These are phyloP conservation scores for Holacanthella duospinosa DNA, from an alignment of 2,888 invertebrate genomes.

Conservation along the genomic window DNA sequence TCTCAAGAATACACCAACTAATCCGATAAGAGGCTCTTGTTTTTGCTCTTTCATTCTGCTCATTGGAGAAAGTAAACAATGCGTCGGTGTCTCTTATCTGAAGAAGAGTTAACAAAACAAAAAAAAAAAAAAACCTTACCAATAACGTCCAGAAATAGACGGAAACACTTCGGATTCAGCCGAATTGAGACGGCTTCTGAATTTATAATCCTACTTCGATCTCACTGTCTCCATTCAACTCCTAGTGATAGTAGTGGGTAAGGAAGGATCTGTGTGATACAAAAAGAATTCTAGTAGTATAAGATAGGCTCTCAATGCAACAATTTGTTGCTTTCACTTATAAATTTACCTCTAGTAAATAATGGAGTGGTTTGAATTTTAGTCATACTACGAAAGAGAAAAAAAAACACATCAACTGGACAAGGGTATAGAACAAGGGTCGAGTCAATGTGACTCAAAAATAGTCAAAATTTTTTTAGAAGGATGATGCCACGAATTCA, in stretches of 20 bases:
- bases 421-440: too few species aligned
- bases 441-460: background rate
- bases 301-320: background rate
- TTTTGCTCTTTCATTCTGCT: too few species aligned
- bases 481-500: constrained; percentile 1
- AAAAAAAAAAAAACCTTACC: background rate
- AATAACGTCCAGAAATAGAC: background rate
- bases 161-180: background rate
- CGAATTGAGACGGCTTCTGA: background rate
- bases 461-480: background rate
- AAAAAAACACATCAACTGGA: background rate
- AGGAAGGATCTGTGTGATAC: too few species aligned
- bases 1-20: too few species aligned
- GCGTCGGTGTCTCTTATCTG: constrained; percentile 5
- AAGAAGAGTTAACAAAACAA: background rate
- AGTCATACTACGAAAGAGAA: too few species aligned
- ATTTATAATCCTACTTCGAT: background rate
- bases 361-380: too few species aligned
- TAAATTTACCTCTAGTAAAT: background rate
- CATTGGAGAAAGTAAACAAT: background rate
- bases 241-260: too few species aligned
- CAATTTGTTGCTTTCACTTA: background rate
- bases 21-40: too few species aligned
- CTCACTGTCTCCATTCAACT: background rate
- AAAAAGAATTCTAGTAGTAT: background rate